Evolutionary conservation across 2,888 invertebrate genomes (phyloP), one percentile per base, ranked within the genome.

Genomic region (Caenorhabditis sinica): DNA sequence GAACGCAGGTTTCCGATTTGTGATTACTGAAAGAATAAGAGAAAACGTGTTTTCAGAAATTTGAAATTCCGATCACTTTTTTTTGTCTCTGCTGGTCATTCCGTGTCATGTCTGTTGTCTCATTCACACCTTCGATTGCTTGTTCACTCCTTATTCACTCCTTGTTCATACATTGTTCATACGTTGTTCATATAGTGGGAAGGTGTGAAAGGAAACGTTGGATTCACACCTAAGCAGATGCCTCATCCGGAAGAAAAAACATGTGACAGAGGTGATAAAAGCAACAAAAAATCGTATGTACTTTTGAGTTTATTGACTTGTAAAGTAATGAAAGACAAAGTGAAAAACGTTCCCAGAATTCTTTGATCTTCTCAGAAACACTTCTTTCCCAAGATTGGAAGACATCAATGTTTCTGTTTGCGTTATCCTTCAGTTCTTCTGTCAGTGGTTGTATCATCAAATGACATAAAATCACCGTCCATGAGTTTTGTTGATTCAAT

Each of bases 401-500:
- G 33, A 72, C 40, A 69, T 23, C 17, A n/a, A 49, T 17, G 9
- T 60, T 28, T 68, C 45, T 79, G 61, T 79, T 79, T 79, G 79
- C 79, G 79, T 79, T 77, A 45, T 69, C 61, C 61, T 69, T 69
- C 60, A 40, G 13, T 77, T 68, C 69, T 23, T 49, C 28, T 36
- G 28, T n/a, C n/a, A n/a, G 43, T 33, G 28, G 56, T 69, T 53
- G 77, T 77, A 51, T 79, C 71, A 58, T 79, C 61, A 36, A 30
- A 69, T 36, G 58, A 68, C 68, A 60, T 49, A 49, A 77, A 69
- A 77, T 60, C 56, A 43, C 61, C 61, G 77, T 56, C 69, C 33
- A 13, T n/a, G 61, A 43, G 61, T 60, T 60, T 17, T 77, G 76
- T 77, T 77, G 77, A 77, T 69, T 69, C 63, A 40, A 63, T 77